Base-by-base conservation (phyloP, 2,888 invertebrate genomes). In the Machimus rusticus region DNA sequence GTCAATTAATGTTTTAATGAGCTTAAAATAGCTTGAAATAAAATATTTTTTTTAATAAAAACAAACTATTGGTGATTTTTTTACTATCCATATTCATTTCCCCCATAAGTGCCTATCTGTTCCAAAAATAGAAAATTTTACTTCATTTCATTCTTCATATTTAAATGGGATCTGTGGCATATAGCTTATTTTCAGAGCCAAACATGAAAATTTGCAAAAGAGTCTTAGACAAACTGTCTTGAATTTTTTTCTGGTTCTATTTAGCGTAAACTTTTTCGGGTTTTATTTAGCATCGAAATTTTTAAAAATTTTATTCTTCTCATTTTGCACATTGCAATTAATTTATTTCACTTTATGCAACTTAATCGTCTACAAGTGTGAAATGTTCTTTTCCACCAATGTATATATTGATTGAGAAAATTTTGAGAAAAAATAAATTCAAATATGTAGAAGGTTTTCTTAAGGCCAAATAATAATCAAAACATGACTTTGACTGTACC, bases 151-250 rank as follows among this genome's bases (percentile, higher is more conserved):
- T 76, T 76, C 66, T 76, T 34, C 76, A 39, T 34, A 34, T 39
- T 39, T n/a, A 37, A 37, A 76, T 76, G 37, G 37, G 76, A 37
- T 39, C 76, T 76, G 39, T 34, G 28, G 39, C 28, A 37, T 34
- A 31, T 19, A 76, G 76, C 76, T 76, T 76, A 76, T 76, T 76
- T 76, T 76, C 37, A 34, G 76, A 16, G 76, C 76, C 76, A 76
- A 19, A 76, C 16, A 76, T 76, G 76, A 76, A 39, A 34, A 37
- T 76, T 76, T 37, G 76, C 28, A 28, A 76, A 31, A 37, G 76
- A 31, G 28, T 6, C 66, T 19, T 23, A 66, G 66, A 66, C 66
- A 66, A 28, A 9, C 19, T 12, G 19, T 66, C 23, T 28, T 66
- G 19, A 19, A 55, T 19, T 19, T 19, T n/a, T 55, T 55, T 1